These are phyloP conservation scores for Bugula neritina DNA, from an alignment of 2,888 invertebrate genomes.

Conservation along the genomic window DNA sequence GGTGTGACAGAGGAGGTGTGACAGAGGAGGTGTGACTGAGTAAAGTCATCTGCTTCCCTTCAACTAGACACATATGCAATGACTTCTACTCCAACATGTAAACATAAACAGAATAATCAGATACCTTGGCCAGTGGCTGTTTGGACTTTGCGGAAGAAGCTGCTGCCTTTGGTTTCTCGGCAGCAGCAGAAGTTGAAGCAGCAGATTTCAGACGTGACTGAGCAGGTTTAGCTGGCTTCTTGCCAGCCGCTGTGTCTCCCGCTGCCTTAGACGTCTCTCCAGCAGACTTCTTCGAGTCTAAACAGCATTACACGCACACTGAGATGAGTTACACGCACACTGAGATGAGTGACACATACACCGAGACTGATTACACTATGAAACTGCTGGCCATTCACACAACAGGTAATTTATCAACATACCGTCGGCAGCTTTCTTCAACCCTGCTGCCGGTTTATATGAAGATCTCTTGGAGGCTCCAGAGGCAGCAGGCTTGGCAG, in stretches of 20 bases:
- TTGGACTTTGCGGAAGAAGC: conserved; percentile 25
- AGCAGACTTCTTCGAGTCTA: background rate
- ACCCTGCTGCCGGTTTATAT: too few species aligned
- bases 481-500: too few species aligned
- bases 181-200: background rate
- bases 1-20: background rate
- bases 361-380: too few species aligned
- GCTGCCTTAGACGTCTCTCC: conserved; percentile 27
- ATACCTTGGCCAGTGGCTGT: conserved; percentile 34
- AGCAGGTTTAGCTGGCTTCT: conserved; percentile 11
- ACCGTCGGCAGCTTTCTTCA: too few species aligned
- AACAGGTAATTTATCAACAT: too few species aligned
- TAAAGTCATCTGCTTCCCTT: too few species aligned
- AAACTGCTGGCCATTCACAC: too few species aligned
- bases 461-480: too few species aligned
- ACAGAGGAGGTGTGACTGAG: background rate
- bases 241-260: conserved; percentile 29
- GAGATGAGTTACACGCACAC: too few species aligned
- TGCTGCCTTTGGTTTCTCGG: background rate
- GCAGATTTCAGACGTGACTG: background rate
- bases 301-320: too few species aligned
- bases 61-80: too few species aligned
- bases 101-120: background rate
- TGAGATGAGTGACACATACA: too few species aligned
- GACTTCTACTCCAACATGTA: background rate